These are phyloP conservation scores for Scomber colias DNA, from an alignment of 2,113 vertebrate species.

Conservation along the genomic window DNA sequence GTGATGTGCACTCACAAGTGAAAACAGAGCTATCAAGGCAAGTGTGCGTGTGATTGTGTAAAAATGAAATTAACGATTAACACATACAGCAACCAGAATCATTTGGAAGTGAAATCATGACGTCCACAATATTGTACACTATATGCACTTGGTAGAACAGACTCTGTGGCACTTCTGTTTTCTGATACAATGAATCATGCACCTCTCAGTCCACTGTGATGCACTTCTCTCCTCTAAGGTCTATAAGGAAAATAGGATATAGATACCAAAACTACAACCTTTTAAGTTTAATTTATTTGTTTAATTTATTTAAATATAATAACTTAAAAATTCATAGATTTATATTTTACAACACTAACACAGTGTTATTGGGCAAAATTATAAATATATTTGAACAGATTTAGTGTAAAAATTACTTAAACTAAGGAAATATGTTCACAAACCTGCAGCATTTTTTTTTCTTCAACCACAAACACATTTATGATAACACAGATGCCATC, in stretches of 20 bases:
- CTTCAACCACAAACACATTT: background rate
- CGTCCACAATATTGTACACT: background rate
- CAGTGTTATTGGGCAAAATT: background rate
- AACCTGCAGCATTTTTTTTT: background rate
- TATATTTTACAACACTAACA: background rate
- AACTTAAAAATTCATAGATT: background rate
- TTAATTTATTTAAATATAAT: background rate
- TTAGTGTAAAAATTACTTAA: background rate
- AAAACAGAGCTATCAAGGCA: background rate
- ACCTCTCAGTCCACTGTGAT: background rate
- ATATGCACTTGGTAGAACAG: too few species aligned
- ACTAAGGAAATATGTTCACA: background rate
- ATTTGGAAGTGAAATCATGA: background rate
- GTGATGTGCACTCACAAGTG: background rate
- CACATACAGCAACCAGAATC: background rate
- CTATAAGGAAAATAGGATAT: background rate
- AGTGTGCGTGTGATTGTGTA: background rate
- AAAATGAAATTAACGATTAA: constrained; percentile 44
- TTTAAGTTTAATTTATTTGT: background rate
- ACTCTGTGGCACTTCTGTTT: too few species aligned
- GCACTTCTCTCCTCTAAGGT: too few species aligned
- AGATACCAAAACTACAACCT: background rate
- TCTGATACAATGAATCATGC: too few species aligned
- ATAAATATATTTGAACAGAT: too few species aligned
- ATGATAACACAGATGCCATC: background rate